These are phyloP conservation scores for Scylla paramamosain DNA, from an alignment of 1,140 invertebrate genomes.

Conservation along the genomic window DNA sequence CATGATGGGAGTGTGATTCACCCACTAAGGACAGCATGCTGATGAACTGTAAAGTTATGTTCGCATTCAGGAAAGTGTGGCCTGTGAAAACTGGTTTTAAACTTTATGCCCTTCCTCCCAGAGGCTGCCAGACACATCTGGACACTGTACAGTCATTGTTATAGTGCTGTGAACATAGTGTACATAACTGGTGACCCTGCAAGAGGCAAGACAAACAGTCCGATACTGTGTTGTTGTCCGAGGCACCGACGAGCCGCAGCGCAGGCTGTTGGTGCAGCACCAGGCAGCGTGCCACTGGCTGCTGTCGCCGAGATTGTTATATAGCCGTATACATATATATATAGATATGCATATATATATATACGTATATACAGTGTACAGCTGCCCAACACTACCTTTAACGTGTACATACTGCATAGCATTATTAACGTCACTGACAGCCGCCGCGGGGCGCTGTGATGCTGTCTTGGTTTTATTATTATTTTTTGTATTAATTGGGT, in stretches of 20 bases:
- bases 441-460: not conserved
- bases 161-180: constrained; percentile 8
- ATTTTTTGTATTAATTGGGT: not conserved
- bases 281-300: too few species aligned
- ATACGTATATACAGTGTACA: constrained; percentile 34
- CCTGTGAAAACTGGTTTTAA: too few species aligned
- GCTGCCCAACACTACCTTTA: not conserved
- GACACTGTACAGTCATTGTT: constrained; percentile 14
- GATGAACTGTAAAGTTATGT: not conserved
- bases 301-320: too few species aligned
- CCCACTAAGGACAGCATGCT: not conserved
- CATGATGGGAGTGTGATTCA: not conserved
- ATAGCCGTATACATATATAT: too few species aligned
- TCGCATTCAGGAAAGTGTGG: not conserved
- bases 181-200: not conserved
- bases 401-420: not conserved
- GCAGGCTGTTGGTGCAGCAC: too few species aligned
- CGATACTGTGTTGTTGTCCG: too few species aligned
- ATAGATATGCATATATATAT: constrained; percentile 3
- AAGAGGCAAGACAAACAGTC: too few species aligned
- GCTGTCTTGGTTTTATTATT: not conserved
- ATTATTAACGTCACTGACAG: not conserved
- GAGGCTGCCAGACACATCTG: not conserved
- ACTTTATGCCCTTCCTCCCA: not conserved
- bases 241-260: too few species aligned